Evolutionary conservation across 2,888 invertebrate genomes (phyloP).

Genomic region (Polymixis flavicincta): DNA sequence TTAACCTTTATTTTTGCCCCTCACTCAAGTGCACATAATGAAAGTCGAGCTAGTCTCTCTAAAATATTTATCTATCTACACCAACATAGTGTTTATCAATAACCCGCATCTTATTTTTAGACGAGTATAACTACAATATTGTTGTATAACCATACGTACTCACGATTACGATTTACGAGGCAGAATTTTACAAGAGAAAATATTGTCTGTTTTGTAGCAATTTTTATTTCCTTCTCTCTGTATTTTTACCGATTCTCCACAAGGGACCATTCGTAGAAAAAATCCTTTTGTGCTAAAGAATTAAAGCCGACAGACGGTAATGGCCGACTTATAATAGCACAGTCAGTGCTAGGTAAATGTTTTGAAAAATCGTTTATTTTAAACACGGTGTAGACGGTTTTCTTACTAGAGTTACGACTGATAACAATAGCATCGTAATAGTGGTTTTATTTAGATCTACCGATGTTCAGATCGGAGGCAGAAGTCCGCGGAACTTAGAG

Average conservation of each 20-base stretch:
- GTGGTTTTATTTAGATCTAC: conserved; percentile 40
- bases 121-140: conserved; percentile 12
- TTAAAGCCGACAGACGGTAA: conserved; percentile 2
- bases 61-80: neutral
- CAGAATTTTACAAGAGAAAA: neutral
- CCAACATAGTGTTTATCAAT: conserved; percentile 3
- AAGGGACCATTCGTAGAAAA: neutral
- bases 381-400: conserved; percentile 39
- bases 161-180: neutral
- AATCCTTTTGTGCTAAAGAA: neutral
- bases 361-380: conserved; percentile 42
- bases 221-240: neutral
- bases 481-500: neutral
- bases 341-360: conserved; percentile 7
- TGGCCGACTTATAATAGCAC: neutral
- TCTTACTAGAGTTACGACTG: conserved; percentile 47
- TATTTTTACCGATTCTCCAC: neutral
- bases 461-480: conserved; percentile 14
- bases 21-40: neutral
- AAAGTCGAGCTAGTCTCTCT: neutral
- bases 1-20: neutral
- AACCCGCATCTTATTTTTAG: neutral
- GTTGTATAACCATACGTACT: neutral
- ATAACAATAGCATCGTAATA: conserved; percentile 49
- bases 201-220: neutral